Base-by-base conservation (phyloP, 2,888 invertebrate genomes). In the Alitta virens region DNA sequence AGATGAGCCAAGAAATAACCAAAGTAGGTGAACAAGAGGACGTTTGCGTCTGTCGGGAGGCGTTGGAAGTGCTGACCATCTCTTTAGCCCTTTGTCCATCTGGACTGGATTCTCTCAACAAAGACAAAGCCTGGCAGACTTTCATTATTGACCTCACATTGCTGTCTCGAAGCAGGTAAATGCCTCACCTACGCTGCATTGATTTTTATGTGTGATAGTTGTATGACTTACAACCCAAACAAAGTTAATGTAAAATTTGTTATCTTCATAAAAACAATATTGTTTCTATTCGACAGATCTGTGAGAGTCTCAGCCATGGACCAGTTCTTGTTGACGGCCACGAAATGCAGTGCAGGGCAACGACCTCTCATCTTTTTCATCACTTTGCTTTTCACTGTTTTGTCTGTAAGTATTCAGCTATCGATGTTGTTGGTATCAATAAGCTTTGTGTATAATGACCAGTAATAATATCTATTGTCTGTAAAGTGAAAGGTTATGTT, bases 41-140 rank as follows among this genome's bases (percentile, higher is more conserved):
- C 66, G 74, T 82, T 52, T 70, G 72, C 84, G 90, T 93, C 76
- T 93, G 93, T 75, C 91, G 92, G 73, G 96, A 96, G 84, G 92
- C 94, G 54, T 85, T 97, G 80, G 96, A 97, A 84, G 90, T 94
- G 66, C 85, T 97, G 66, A 92, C 94, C 56, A 88, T 96, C 69
- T 90, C 92, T 69, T 87, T 96, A 78, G 91, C 94, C 54, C 83
- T 97, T 55, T 94, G 93, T 81, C 91, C 93, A n/a, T 88, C 88
- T 60, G 90, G 91, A 60, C 84, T 95, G 68, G 92, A 94, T 73
- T 86, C 88, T 27, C 84, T 96, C 26, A 88, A 91, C 67, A 88
- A 88, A 73, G 92, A 94, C 75, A 84, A 88, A 64, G 88, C 89
- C 83, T 95, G 93, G 92, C 91, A 92, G 71, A 89, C 89, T 62